Evolutionary conservation across 2,113 vertebrate species (phyloP), one percentile per base, ranked within the genome.

Genomic region (Strigops habroptila): DNA sequence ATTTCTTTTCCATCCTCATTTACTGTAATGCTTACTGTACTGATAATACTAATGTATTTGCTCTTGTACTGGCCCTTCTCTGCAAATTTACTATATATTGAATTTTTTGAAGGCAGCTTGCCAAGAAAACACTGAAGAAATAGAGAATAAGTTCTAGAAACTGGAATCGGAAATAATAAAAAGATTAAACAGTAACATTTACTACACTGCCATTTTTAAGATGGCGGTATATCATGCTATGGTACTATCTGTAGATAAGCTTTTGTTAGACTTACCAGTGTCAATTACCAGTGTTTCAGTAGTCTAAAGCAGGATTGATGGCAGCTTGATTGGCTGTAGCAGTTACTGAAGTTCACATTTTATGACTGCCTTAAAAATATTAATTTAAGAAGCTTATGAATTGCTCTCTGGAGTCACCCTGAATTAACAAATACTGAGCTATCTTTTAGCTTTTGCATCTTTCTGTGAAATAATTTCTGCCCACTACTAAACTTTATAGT

Each of bases 261-360:
- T 93, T 96, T 96, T 87, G 71, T 89, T 96, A 96, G 93, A 95
- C 83, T 91, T 59, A 59, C 33, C 57, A 35, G 57, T 59, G 73
- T 74, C 86, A 95, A 95, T 93, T 94, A 71, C 90, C 90, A 83
- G 62, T 82, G 48, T 73, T 73, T 93, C 87, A 89, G 67, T 93
- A 90, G 84, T 95, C 88, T 74, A 39, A 91, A 25, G 43, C 48
- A 88, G 55, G 75, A 92, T 91, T 95, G 75, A 97, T 94, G 69
- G 74, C 49, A 93, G 33, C 77, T 95, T 94, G 92, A 95, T 96
- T 95, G 78, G 93, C 81, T 96, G 64, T 92, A 91, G 78, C 88
- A 95, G 88, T 95, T 94, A 92, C 91, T 96, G 85, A 96, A 96
- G 92, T 96, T 96, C 95, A 97, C 75, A 69, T 94, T 97, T 97